Base-by-base conservation (phyloP, 1,140 invertebrate genomes). In the Papilio aristodemus region DNA sequence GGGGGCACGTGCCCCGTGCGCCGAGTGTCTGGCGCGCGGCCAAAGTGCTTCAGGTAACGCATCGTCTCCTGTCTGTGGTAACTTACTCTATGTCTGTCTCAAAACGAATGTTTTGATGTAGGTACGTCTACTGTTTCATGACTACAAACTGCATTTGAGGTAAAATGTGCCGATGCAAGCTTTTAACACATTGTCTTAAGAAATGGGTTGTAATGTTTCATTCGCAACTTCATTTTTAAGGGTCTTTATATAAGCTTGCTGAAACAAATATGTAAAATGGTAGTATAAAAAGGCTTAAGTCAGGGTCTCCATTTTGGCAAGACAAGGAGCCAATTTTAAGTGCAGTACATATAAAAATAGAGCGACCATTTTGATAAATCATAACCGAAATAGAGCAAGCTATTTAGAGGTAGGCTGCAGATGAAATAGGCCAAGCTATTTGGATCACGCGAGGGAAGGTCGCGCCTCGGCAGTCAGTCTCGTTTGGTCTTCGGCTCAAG, bases 1-100 rank as follows among this genome's bases (percentile, higher is more conserved):
- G 46, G 2, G n/a, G n/a, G n/a, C n/a, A n/a, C n/a, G n/a, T n/a
- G n/a, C n/a, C n/a, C n/a, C n/a, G n/a, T n/a, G n/a, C 27, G 2
- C 46, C 41, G 10, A 17, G 41, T 46, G 43, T 13, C 46, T 54
- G 46, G 46, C 46, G 19, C 19, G 17, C 19, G 2, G 46, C 46
- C 46, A 54, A 50, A 50, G 46, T 54, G 46, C 46, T 54, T 54
- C 46, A 17, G 17, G 46, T 54, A 25, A 54, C 46, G 46, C 14
- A 9, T 11, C 46, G 46, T 22, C 46, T 54, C 19, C 17, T 22
- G 17, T 22, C 46, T 22, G 19, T 10, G 1, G 4, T 54, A 22
- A 25, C 17, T 22, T 22, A 54, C 11, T 54, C 4, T 54, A 54
- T 7, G 9, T 54, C 46, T 54, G 11, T 54, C 17, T 54, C 22